phyloP scores from a whole-genome alignment of 92 coral and sea anemone genomes.

The Phenganax marumi region DNA sequence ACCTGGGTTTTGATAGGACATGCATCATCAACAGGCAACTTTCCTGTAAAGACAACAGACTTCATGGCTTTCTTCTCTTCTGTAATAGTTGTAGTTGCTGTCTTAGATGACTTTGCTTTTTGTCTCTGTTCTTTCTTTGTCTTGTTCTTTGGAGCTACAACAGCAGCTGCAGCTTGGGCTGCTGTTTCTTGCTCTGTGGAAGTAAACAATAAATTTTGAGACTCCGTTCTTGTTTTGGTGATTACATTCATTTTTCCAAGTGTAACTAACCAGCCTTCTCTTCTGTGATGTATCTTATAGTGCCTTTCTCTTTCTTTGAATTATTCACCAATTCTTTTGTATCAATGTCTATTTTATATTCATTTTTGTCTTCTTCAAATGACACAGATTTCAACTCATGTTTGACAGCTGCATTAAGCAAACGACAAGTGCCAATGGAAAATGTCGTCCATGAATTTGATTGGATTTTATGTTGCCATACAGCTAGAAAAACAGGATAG shows the following conservation, averaged over 20 bases:
- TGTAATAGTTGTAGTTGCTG: background rate
- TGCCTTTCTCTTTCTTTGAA: conserved; percentile 61
- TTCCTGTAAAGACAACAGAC: conserved; percentile 85
- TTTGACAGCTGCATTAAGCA: conserved; percentile 73
- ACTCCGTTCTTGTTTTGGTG: background rate
- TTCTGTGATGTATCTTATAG: conserved; percentile 40
- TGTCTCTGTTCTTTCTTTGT: conserved; percentile 47
- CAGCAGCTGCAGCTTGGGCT: conserved; percentile 61
- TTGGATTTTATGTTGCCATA: conserved; percentile 71
- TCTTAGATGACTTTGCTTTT: conserved; percentile 38
- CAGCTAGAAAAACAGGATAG: conserved; percentile 41
- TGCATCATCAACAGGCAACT: conserved; percentile 85
- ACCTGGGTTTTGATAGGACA: conserved; percentile 80
- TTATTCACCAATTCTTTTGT: conserved; percentile 51
- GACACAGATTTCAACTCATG: conserved; percentile 58
- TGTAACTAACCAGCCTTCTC: conserved; percentile 18
- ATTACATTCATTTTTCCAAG: background rate
- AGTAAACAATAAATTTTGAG: conserved; percentile 29
- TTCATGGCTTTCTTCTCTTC: conserved; percentile 56
- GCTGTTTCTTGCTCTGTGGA: conserved; percentile 58
- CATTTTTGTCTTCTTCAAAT: conserved; percentile 60
- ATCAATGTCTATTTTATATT: conserved; percentile 56
- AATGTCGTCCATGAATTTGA: conserved; percentile 70
- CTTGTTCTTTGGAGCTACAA: conserved; percentile 18
- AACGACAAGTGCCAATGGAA: conserved; percentile 57